Percentiles rank a stretch among this genome's conserved stretches.
phyloP scores from a whole-genome alignment of 2,888 invertebrate species.

The Leptinotarsa haldemani region DNA sequence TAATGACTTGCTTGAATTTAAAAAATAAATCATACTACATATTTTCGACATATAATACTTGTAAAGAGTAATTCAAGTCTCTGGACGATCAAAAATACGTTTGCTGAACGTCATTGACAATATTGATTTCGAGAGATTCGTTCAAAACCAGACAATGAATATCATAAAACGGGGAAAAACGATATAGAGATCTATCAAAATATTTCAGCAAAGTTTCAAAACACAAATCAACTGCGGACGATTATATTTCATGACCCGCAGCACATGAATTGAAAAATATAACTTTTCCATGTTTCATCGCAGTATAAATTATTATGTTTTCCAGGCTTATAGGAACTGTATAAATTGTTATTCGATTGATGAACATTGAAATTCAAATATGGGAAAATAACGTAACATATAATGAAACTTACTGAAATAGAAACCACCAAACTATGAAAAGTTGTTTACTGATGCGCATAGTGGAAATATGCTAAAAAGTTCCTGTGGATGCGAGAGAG shows the following conservation, averaged over 20 bases:
- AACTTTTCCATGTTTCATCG: conserved; percentile 34
- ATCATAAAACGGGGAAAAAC: neutral
- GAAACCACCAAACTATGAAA: neutral
- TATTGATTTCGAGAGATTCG: neutral
- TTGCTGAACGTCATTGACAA: neutral
- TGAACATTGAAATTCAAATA: conserved; percentile 27
- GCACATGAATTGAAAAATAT: conserved; percentile 40
- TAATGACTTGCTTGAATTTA: too few relatives aligned
- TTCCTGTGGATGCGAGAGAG: too few relatives aligned
- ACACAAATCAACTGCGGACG: conserved; percentile 8
- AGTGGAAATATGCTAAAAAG: neutral
- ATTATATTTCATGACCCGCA: conserved; percentile 11
- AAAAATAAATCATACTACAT: too few relatives aligned
- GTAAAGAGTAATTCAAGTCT: neutral
- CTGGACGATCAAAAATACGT: neutral
- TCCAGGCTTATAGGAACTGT: conserved; percentile 27
- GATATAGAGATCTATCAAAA: neutral
- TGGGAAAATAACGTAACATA: neutral
- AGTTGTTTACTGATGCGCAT: neutral
- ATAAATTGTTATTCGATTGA: conserved; percentile 30
- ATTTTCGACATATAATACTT: neutral
- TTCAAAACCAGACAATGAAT: neutral
- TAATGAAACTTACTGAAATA: neutral
- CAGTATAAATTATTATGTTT: conserved; percentile 31
- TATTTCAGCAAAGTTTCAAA: neutral